A percentile compares a stretch with the other conserved stretches of the same genome.
These are phyloP conservation scores for Tipula lateralis DNA, from an alignment of 2,888 invertebrate species.

Conservation along the genomic window DNA sequence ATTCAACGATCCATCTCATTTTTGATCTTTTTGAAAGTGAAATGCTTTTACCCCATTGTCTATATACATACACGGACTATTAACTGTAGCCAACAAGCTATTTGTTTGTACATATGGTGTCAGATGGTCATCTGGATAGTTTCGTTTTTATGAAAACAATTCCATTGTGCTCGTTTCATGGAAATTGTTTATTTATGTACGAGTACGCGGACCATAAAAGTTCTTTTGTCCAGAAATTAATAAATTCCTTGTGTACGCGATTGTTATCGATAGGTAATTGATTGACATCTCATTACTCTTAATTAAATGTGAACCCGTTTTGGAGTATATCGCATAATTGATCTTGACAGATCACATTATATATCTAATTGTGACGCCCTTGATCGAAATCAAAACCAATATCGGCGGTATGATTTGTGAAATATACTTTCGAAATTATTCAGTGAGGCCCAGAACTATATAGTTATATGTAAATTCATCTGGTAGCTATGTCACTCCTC, in stretches of 20 bases:
- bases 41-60: neutral
- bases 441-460: no score
- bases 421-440: no score
- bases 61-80: neutral
- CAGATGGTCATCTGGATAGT: neutral
- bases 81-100: neutral
- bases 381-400: no score
- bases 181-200: neutral
- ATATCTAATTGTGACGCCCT: neutral
- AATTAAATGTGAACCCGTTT: neutral
- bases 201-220: neutral
- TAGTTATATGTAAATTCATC: no score
- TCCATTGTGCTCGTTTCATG: neutral
- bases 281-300: slow-evolving; percentile 1
- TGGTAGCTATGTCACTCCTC: no score
- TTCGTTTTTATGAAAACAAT: neutral
- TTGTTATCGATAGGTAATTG: neutral
- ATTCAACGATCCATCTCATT: neutral
- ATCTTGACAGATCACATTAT: neutral
- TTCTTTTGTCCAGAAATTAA: neutral
- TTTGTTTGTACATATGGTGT: neutral
- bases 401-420: no score
- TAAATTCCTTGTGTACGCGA: neutral
- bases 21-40: neutral
- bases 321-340: neutral